Conservation (phyloP, 2,113 vertebrate genomes). For the Hippolais icterina region DNA sequence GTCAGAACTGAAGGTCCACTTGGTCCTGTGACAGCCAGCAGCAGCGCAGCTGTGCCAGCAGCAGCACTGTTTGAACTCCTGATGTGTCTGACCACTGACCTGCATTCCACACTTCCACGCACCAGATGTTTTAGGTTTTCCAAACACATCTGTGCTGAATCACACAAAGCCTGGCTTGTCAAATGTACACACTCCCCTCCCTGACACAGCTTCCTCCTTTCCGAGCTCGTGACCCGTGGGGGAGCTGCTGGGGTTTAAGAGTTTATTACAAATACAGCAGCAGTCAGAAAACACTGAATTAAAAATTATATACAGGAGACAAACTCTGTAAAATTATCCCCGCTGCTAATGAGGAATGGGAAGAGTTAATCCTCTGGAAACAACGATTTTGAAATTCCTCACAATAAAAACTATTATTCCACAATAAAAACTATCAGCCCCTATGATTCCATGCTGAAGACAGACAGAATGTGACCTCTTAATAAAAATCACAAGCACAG, state of each 20-base stretch:
- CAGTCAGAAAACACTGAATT: background rate
- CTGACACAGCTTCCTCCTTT: background rate
- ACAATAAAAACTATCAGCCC: rapidly evolving
- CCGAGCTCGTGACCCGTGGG: background rate
- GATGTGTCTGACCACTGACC: constrained; percentile 65
- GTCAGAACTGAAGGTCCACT: background rate
- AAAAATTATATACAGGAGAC: background rate
- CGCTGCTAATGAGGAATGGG: background rate
- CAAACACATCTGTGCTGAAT: constrained; percentile 81
- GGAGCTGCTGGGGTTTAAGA: background rate
- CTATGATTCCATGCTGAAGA: background rate
- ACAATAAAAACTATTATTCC: background rate
- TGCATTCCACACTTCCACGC: constrained; percentile 49
- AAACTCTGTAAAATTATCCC: background rate
- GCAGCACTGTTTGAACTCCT: constrained; percentile 6
- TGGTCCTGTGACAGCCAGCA: background rate
- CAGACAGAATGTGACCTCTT: background rate
- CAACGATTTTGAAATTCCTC: rapidly evolving
- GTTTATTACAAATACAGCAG: background rate
- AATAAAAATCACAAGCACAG: background rate
- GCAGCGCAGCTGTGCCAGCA: background rate
- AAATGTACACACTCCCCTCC: background rate
- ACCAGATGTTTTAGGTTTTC: constrained; percentile 84
- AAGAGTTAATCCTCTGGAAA: background rate
- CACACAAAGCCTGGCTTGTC: constrained; percentile 80